Base-by-base conservation (phyloP, 2,888 invertebrate species). In the Adineta ricciae region DNA sequence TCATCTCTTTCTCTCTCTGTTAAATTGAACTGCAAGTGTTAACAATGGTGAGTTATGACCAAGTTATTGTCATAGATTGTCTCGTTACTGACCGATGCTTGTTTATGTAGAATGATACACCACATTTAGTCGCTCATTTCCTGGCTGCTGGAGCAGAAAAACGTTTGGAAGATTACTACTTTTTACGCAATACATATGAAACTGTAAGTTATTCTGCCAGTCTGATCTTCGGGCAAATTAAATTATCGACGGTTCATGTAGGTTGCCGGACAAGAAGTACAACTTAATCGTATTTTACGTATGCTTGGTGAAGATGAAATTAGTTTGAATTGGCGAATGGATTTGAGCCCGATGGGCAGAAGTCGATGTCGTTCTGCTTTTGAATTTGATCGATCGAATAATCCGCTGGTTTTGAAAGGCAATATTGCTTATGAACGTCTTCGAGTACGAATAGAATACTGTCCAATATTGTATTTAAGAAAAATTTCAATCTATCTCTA, bases 111-210 rank as follows among this genome's bases (percentile, higher is more conserved):
- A 41, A 38, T 21, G 41, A 78, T n/a, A 24, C 78, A n/a, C 78
- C 38, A 78, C 78, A 78, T 41, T 24, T 41, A 41, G 24, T 78
- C n/a, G 41, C 78, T 41, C 78, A 78, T 78, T 78, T 38, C n/a
- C 38, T 78, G 78, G 78, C 78, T 41, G 41, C n/a, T 24, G 78
- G 78, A 41, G 78, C 78, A 4, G 78, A 78, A 41, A 78, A 78
- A 41, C 78, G 78, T 78, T 78, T 78, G 41, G 78, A 78, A 78
- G 41, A 78, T 41, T 78, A 41, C 41, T n/a, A 41, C 41, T 78
- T 78, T 78, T 41, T 78, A 41, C 78, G 78, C 3, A 78, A 78
- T 78, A 41, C 41, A 24, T 41, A 78, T 41, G 78, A 78, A 41
- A 78, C 78, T n/a, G 78, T 78, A n/a, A 41, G 41, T 78, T 78